Percentiles rank a stretch among this genome's conserved stretches.
Evolutionary conservation across 1,140 invertebrate species (phyloP).

Genomic region (Lepidotrigona ventralis): DNA sequence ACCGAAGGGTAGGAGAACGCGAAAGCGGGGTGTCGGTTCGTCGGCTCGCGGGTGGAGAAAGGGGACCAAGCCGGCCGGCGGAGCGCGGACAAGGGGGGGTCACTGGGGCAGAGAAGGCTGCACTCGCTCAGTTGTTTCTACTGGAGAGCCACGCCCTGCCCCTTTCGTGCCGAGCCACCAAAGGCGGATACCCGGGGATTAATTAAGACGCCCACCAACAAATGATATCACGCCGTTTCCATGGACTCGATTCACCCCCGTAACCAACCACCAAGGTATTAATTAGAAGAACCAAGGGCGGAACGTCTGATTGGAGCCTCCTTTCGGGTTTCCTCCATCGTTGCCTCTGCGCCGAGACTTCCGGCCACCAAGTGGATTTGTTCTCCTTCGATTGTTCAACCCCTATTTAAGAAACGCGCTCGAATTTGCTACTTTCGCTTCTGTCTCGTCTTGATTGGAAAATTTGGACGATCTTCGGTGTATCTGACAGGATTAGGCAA

Average conservation of each 20-base stretch:
- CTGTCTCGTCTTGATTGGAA: no score
- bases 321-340: constrained; percentile 54
- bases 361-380: background rate
- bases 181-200: constrained; percentile 77
- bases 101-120: constrained; percentile 58
- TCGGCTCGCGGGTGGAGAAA: constrained; percentile 63
- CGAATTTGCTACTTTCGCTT: background rate
- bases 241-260: constrained; percentile 28
- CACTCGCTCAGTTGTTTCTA: constrained; percentile 76
- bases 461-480: background rate
- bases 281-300: constrained; percentile 57
- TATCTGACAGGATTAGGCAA: background rate
- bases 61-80: constrained; percentile 50
- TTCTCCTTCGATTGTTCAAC: constrained; percentile 4
- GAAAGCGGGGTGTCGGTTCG: constrained; percentile 72
- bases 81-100: constrained; percentile 42
- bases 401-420: background rate
- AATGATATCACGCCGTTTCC: constrained; percentile 72
- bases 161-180: constrained; percentile 73
- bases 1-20: constrained; percentile 69
- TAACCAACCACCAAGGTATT: constrained; percentile 32
- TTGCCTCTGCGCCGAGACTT: background rate
- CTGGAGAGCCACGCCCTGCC: constrained; percentile 77
- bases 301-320: constrained; percentile 55
- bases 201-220: constrained; percentile 79